A percentile compares a stretch with the other conserved stretches of the same genome.
These are phyloP conservation scores for Plebejus argus DNA, from an alignment of 2,888 invertebrate species.

Conservation along the genomic window DNA sequence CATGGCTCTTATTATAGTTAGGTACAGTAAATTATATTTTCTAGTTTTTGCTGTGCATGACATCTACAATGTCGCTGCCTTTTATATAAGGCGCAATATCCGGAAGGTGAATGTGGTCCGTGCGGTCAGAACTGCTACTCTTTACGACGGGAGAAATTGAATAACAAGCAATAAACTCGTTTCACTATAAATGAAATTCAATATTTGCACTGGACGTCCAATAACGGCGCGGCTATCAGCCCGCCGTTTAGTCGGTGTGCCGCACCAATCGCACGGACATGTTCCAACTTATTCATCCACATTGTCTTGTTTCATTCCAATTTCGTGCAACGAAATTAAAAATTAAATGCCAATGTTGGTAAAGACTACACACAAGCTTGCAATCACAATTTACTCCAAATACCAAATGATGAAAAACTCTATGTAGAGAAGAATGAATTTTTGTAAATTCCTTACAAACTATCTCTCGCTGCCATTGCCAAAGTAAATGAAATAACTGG, in stretches of 20 bases:
- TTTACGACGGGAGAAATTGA: conserved; percentile 41
- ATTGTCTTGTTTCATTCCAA: conserved; percentile 10
- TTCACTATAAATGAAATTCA: conserved; percentile 48
- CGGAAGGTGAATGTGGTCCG: conserved; percentile 30
- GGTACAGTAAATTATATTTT: too few species aligned
- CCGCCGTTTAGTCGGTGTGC: conserved; percentile 43
- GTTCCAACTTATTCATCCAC: conserved; percentile 11
- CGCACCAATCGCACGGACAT: conserved; percentile 38
- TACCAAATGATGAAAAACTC: too few species aligned
- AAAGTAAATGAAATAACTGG: not conserved
- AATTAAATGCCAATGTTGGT: not conserved
- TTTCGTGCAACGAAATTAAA: not conserved
- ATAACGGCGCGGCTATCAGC: conserved; percentile 44
- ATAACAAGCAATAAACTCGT: conserved; percentile 48
- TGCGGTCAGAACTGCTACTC: conserved; percentile 34
- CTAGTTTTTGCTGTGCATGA: too few species aligned
- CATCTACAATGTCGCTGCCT: not conserved
- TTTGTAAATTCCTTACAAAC: too few species aligned
- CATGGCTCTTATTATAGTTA: not conserved
- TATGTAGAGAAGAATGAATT: too few species aligned
- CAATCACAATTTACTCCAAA: too few species aligned
- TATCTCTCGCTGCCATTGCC: not conserved
- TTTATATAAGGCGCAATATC: conserved; percentile 29
- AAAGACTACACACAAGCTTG: not conserved
- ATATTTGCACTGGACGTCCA: conserved; percentile 49